phyloP scores from a whole-genome alignment of 2,888 invertebrate species.

The Apotomis turbidana region DNA sequence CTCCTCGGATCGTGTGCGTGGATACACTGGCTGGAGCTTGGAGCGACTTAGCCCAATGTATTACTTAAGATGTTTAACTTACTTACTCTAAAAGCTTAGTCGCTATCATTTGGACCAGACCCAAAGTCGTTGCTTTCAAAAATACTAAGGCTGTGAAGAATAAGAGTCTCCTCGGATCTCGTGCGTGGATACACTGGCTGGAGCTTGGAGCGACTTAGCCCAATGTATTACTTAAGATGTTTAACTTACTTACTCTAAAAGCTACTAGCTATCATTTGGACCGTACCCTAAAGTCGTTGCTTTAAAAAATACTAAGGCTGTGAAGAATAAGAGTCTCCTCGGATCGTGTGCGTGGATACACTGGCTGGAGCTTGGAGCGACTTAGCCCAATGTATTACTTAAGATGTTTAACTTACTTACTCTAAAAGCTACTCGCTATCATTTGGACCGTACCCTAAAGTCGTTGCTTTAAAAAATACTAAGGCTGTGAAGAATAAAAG shows the following conservation, averaged over 20 bases:
- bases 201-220: neutral
- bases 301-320: slow-evolving; percentile 39
- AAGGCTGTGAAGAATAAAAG: slow-evolving; percentile 29
- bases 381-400: neutral
- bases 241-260: neutral
- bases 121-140: slow-evolving; percentile 31
- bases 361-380: neutral
- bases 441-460: slow-evolving; percentile 4
- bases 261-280: no score
- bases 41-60: slow-evolving; percentile 1
- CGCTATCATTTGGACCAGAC: neutral
- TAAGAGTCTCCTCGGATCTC: slow-evolving; percentile 12
- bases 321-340: slow-evolving; percentile 24
- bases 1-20: slow-evolving; percentile 18
- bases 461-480: slow-evolving; percentile 39
- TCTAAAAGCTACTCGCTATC: neutral
- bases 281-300: slow-evolving; percentile 9
- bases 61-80: neutral
- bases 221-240: neutral
- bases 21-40: neutral
- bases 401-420: neutral
- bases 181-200: slow-evolving; percentile 10
- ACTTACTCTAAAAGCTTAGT: no score
- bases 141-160: slow-evolving; percentile 35
- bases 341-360: slow-evolving; percentile 16